Evolutionary conservation across 2,888 invertebrate genomes (phyloP), one percentile per base, ranked within the genome.

Genomic region (Acleris literana): DNA sequence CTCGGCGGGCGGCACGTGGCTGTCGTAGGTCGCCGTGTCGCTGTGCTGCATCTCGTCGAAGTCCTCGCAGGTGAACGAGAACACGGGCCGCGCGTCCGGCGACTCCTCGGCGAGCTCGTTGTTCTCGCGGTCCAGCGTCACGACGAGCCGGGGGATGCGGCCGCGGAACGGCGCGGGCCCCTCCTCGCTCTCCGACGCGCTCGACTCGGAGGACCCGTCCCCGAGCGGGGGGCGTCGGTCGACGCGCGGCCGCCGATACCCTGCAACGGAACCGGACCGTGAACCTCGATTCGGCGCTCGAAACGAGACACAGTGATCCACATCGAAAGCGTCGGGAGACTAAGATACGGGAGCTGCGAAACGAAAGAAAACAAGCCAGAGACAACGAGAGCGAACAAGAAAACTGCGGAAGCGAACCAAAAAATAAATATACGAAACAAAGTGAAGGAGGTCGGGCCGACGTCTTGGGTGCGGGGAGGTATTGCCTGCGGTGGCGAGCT

Each of bases 401-500:
- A 18, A 55, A 59, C 29, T 22, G 29, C 54, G 39, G 43, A 11
- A 48, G 49, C 29, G 43, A 29, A 59, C 39, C 48, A 59, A 64
- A 48, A 54, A 49, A 62, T 33, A 7, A 43, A 13, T 13, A 33
- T 13, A 33, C 3, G 33, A 33, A 29, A 49, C 5, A 60, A 49
- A 54, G 33, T 18, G 9, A 6, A 2, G 18, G 22, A 55, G 3
- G 16, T 33, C 18, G 18, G 29, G 20, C 33, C n/a, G 33, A 18
- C 33, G 33, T 11, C 33, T 44, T 49, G 64, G 39, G 64, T 43
- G 44, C 29, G 13, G 11, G 18, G 60, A 53, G 62, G 55, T 11
- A 53, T 57, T 88, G 90, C 92, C 91, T 90, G 92, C 90, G 68
- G 92, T 91, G 76, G 87, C 92, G 80, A 93, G 90, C 80, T 93